Evolutionary conservation across 2,888 invertebrate species (phyloP), one percentile per base, ranked within the genome.

Genomic region (Caenorhabditis sp.): DNA sequence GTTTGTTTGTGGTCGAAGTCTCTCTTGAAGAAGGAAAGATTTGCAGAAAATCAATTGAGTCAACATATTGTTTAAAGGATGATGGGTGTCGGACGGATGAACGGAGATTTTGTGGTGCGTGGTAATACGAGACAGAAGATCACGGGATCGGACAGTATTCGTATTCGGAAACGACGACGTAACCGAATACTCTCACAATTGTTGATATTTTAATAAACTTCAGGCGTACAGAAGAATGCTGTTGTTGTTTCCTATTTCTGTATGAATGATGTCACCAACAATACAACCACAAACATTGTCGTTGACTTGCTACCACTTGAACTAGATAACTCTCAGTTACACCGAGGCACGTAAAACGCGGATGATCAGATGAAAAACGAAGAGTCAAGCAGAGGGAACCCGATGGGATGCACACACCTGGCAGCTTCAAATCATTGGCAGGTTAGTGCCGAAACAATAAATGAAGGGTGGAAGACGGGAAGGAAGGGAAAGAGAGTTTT

Each of bases 361-460:
- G 32, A 56, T 32, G 56, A 56, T 32, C 15, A 32, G 32, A 32
- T 32, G 56, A 18, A 35, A 56, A 15, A 24, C 32, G 67, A 37
- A 47, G 53, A 53, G 44, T 60, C 60, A 60, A 70, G 50, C 61
- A 67, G 32, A 53, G n/a, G n/a, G 26, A 67, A 67, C 56, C 67
- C 60, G 60, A 67, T 60, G 60, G 56, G 65, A 65, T 47, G 65
- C 74, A 74, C 76, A 60, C 76, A 76, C 76, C 76, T 76, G 67
- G 76, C 76, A 76, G 67, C 74, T 26, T 61, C 61, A 51, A 74
- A 76, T 76, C 76, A 76, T 76, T 76, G 76, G 76, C 76, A 76
- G 76, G 76, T 61, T 76, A 32, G 76, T 76, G 76, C 76, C 67
- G 76, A 76, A 76, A 76, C 76, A 76, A 76, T 76, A 76, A 76